A percentile compares a stretch with the other conserved stretches of the same genome.
phyloP scores from a whole-genome alignment of 2,113 vertebrate genomes.

The Craseonycteris thonglongyai region DNA sequence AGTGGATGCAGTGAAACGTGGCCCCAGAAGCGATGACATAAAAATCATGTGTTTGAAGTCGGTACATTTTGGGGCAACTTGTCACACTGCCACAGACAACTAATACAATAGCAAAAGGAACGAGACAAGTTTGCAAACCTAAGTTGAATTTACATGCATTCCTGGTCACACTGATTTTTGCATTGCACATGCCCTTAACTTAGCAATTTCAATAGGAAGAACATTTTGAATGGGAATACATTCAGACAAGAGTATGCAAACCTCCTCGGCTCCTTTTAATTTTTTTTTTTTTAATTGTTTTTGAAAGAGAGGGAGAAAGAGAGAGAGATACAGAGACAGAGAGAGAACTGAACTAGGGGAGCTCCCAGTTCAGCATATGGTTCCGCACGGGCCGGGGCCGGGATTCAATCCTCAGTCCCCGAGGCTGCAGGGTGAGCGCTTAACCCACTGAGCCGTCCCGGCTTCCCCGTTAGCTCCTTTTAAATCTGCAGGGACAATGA shows the following conservation, averaged over 20 bases:
- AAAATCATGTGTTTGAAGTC: neutral
- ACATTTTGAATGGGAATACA: neutral
- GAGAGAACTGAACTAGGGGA: too few relatives aligned
- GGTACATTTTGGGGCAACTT: neutral
- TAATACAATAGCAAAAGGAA: neutral
- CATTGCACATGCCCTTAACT: neutral
- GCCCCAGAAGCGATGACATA: neutral
- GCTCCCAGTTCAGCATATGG: too few relatives aligned
- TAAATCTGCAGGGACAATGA: neutral
- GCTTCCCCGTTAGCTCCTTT: too few relatives aligned
- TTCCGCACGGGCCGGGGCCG: too few relatives aligned
- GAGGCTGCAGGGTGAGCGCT: too few relatives aligned
- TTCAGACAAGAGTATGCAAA: neutral
- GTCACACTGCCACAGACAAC: neutral
- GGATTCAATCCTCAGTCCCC: too few relatives aligned
- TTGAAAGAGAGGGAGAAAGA: too few relatives aligned
- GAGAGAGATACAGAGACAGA: too few relatives aligned
- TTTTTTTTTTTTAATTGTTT: too few relatives aligned
- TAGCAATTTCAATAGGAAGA: neutral
- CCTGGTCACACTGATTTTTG: neutral
- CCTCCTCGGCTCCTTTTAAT: neutral
- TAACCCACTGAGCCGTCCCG: too few relatives aligned
- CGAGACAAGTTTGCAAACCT: neutral
- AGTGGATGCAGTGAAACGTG: neutral
- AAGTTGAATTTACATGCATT: neutral